Base-by-base conservation (phyloP, 2,113 vertebrate genomes). In the Cichladusa arquata region DNA sequence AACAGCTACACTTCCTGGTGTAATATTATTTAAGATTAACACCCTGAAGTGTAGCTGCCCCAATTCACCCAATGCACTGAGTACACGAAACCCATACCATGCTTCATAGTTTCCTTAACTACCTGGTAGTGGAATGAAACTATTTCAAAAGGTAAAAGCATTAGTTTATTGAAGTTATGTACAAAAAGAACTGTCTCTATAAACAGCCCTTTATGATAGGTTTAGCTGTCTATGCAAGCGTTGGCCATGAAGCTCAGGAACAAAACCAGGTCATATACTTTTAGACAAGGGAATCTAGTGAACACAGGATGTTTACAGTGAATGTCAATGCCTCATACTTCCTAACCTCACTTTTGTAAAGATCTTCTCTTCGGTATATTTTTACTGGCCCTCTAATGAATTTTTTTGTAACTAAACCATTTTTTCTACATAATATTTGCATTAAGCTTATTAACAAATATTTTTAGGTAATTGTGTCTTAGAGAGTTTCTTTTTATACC, bases 341-440 rank as follows among this genome's bases (percentile, higher is more conserved):
- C 93, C 72, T 97, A 97, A 98, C 98, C 98, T 98, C 97, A 96
- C 94, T 97, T 98, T 98, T 98, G 95, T 96, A 95, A 97, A 97
- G 94, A 96, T 96, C 93, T 95, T 94, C 93, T 96, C 96, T 97
- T 94, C 91, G 58, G 95, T 96, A 95, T 98, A 97, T 98, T 98
- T 98, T 98, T 98, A 98, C 96, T 97, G 97, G 97, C 97, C 95
- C 96, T 96, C 72, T 92, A 92, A 94, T 90, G 82, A 91, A 90
- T 90, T 96, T 88, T 98, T 98, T 98, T 97, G 66, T 98, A 98
- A 96, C 79, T 65, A 97, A 96, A 96, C 56, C 92, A 76, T 93
- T 97, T 96, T 97, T 97, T 95, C 92, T 97, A 97, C 93, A n/a
- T 97, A 78, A 96, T 91, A 91, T 96, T 96, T 96, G 87, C 97